Evolutionary conservation across 2,888 invertebrate species (phyloP), one percentile per base, ranked within the genome.

Genomic region (Strigamia crassipes): DNA sequence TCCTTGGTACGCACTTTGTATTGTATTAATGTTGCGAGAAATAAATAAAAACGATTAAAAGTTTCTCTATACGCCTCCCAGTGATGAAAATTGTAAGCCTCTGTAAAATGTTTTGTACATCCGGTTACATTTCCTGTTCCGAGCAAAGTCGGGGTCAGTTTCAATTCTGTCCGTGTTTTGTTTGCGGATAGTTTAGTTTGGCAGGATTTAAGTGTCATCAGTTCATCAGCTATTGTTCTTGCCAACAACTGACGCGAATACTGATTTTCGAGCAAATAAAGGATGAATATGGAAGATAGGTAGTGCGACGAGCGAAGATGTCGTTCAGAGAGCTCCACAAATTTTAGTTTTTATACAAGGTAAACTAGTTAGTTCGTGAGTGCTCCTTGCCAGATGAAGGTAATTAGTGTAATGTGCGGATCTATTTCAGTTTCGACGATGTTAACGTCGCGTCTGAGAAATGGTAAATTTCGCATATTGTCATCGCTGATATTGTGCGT

Each of bases 281-380:
- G 15, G 31, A 73, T 73, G 73, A 73, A 31, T 73, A 73, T 73
- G 73, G 73, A 73, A 13, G 73, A 73, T 15, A 73, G 73, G 73
- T 73, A 73, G 73, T 73, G 15, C 27, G 73, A 27, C 6, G 31
- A 73, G 73, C 73, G 12, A 73, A 15, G 73, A 31, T 73, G 73
- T 23, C 73, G 3, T 21, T 18, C 21, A 56, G 13, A 73, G 27
- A 73, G 27, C 73, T 31, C 73, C 73, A 31, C 0, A n/a, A 61
- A 31, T 27, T 73, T 73, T 9, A 73, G n/a, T 51, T 31, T 27
- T 2, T 73, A 12, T 73, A 18, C 31, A 27, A 73, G 27, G 73
- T 73, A 56, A 56, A 56, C 0, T 18, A 56, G 10, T 56, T 9
- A 5, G n/a, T 56, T 9, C n/a, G 1, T 1, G 5, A 2, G 27